Base-by-base conservation (phyloP, 1,140 invertebrate species). In the Antheraea pernyi region DNA sequence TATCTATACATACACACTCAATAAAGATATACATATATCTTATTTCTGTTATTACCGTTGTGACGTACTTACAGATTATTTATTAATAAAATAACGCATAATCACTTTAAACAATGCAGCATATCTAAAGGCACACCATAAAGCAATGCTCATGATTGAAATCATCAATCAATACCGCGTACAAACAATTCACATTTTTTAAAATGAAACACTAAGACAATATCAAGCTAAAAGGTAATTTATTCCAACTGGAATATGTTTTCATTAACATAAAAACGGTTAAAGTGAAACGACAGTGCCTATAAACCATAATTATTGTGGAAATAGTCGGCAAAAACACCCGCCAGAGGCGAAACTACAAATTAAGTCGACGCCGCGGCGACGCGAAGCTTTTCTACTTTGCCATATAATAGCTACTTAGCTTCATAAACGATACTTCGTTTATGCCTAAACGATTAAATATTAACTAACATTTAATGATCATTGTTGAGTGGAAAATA, bases 401-500 rank as follows among this genome's bases (percentile, higher is more conserved):
- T 73, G 68, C 77, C 53, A 19, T 68, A 71, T 81, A 75, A 76
- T 76, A 69, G 69, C 68, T 73, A 74, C 71, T 72, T 72, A 48
- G 6, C 19, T 48, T 46, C 30, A 67, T 42, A 60, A 39, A 70
- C 68, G 37, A 63, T 37, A 37, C 36, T 63, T 63, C 30, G n/a
- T 30, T n/a, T 30, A n/a, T 37, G 4, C 22, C 4, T 30, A 30
- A 30, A 30, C 22, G 1, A 30, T 30, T 30, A 30, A 4, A 30
- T 4, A 30, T 30, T 30, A 4, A 30, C 22, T 4, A 4, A 30
- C 4, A 30, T 1, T 30, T 30, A 30, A 30, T 1, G 22, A 30
- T 30, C 1, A 30, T 1, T 30, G 22, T 30, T 30, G 4, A 2
- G 4, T 30, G 4, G 22, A 30, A 30, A 30, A 30, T 30, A 30